phyloP scores from a whole-genome alignment of 37 sponge, comb jelly and placozoan species.

The Halisarca cf. caerulea region DNA sequence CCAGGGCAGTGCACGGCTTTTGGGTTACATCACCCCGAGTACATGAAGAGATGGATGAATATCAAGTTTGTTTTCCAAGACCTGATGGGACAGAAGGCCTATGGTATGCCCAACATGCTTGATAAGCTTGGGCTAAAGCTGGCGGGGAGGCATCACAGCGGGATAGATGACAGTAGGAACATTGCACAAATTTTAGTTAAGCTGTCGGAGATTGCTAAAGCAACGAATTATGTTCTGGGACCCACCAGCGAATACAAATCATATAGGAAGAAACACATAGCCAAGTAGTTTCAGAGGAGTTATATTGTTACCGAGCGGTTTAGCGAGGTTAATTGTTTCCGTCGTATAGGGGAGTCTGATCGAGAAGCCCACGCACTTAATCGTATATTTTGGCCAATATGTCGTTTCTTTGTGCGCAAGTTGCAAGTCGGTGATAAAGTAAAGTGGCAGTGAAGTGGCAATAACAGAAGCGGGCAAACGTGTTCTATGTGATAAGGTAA shows the following conservation, averaged over 20 bases:
- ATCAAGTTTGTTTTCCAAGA: constrained; percentile 63
- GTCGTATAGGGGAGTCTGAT: no score
- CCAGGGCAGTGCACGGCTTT: constrained; percentile 58
- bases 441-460: no score
- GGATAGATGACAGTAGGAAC: constrained; percentile 83
- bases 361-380: no score
- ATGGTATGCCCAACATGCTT: constrained; percentile 70
- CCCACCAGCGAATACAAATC: constrained; percentile 8
- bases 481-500: no score
- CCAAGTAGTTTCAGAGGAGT: neutral
- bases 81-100: constrained; percentile 34
- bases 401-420: no score
- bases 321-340: neutral
- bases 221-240: neutral
- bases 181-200: constrained; percentile 65
- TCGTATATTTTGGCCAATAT: no score
- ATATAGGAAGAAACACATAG: neutral
- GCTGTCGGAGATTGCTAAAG: constrained; percentile 16
- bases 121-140: constrained; percentile 40
- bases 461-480: no score
- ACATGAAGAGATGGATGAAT: constrained; percentile 75
- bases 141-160: constrained; percentile 82
- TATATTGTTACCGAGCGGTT: no score
- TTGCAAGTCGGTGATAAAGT: no score
- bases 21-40: constrained; percentile 36